Evolutionary conservation across 2,113 vertebrate genomes (phyloP), one percentile per base, ranked within the genome.

Genomic region (Tenebrosternarchus preto): DNA sequence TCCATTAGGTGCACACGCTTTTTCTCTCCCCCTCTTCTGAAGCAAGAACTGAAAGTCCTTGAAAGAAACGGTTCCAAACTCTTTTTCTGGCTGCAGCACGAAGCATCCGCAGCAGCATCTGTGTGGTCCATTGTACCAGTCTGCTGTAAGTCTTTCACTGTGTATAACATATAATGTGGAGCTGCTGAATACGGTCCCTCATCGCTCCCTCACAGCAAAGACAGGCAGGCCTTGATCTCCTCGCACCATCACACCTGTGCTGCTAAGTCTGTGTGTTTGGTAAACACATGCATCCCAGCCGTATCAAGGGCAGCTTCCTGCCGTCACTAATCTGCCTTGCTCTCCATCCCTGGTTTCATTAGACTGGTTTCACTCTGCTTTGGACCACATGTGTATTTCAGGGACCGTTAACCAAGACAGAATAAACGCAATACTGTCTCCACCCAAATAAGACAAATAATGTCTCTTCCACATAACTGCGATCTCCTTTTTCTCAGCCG

Each of bases 351-450:
- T 80, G 9, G 64, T 59, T 73, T 67, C 33, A 22, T n/a, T 7
- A 33, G 61, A 33, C 78, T 68, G 78, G 46, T 74, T 36, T n/a
- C n/a, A n/a, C n/a, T 68, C 61, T 63, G 71, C 66, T 80, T 74
- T 80, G 78, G 56, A 66, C 63, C 63, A 66, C 22, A 74, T 36
- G 73, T 22, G 39, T 31, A 74, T 80, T 75, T 80, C 71, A 80
- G 78, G 78, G n/a, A 68, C 61, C 68, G 50, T 59, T 74, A 74
- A 24, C 61, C 50, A 24, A 74, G 71, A 31, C 1, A 8, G 24
- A 12, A 73, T 46, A 11, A 25, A 74, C 19, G 57, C 25, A 16
- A 19, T 57, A 25, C 50, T 17, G n/a, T 57, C 60, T 73, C 5
- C 4, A 8, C 29, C 39, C 43, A 61, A 68, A 46, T 80, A 25